Base-by-base conservation (phyloP, 2,888 invertebrate genomes). In the Eupithecia inturbata region DNA sequence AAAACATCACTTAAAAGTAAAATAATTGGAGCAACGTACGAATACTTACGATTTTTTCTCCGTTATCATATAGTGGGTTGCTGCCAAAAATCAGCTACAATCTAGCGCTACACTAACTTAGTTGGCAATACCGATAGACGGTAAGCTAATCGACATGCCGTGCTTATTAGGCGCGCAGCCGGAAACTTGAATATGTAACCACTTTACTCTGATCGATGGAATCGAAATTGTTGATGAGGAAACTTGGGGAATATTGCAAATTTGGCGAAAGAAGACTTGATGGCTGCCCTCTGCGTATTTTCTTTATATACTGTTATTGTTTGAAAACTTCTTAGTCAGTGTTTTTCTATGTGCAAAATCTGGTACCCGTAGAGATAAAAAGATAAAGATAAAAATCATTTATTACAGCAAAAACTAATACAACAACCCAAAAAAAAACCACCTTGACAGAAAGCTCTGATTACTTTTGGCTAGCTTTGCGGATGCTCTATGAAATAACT, bases 141-240 rank as follows among this genome's bases (percentile, higher is more conserved):
- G 72, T 68, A 33, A 70, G 63, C 68, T 68, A 60, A 62, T 70
- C 68, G 68, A 66, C 67, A 74, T 68, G 28, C 60, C 68, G 70
- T 73, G 73, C 73, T 71, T 76, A 76, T 76, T 76, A 73, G 73
- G 69, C 70, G 70, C 63, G 68, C 72, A 72, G 57, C 70, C 72
- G 75, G 73, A 76, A 76, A 73, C 71, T 71, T 73, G 68, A 73
- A 71, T 76, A 76, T 67, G 73, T 73, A 71, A 73, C 76, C 71
- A 69, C 68, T 71, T 73, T 68, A 73, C 76, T 57, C 41, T 63
- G 76, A 71, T 71, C 70, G 73, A 71, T 73, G 66, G 68, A 72
- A 73, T 73, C 62, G 73, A 76, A 73, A 73, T 73, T 68, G 64
- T 68, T 73, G 72, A 76, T 71, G 71, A 73, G 68, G 39, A 73